Percentiles rank a stretch among this genome's conserved stretches.
Evolutionary conservation across 1,140 invertebrate genomes (phyloP).

Genomic region (Neelides sp.): DNA sequence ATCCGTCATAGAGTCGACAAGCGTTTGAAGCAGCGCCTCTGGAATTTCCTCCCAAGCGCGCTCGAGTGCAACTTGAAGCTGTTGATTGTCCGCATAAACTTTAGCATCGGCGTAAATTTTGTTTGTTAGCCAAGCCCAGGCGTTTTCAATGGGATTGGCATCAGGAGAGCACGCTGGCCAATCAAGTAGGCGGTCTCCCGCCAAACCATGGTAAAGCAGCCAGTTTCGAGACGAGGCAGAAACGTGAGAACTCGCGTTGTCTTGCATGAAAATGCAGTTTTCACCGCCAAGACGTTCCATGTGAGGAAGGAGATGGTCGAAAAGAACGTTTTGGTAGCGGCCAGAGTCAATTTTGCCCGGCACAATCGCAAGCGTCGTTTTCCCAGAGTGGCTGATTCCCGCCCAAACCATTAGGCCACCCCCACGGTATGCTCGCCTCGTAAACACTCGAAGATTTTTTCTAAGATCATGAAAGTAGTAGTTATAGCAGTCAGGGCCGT

Average conservation of each 20-base stretch:
- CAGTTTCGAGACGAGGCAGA: neutral
- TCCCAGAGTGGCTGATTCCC: slow-evolving; percentile 1
- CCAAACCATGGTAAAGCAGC: neutral
- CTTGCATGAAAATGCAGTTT: slow-evolving; percentile 4
- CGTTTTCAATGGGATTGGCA: slow-evolving; percentile 17
- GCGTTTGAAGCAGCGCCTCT: neutral
- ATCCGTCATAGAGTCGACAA: slow-evolving; percentile 12
- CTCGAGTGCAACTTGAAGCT: slow-evolving; percentile 4
- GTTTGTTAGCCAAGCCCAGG: slow-evolving; percentile 11
- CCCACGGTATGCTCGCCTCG: neutral
- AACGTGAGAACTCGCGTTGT: slow-evolving; percentile 3
- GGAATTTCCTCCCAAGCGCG: slow-evolving; percentile 8
- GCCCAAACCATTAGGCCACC: slow-evolving; percentile 7
- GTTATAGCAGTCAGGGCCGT: slow-evolving; percentile 1
- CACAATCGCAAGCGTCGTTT: neutral
- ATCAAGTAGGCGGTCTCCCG: neutral
- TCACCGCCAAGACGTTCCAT: neutral
- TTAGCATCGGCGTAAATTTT: slow-evolving; percentile 14
- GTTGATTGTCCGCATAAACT: neutral
- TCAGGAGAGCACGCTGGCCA: slow-evolving; percentile 13
- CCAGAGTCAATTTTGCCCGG: neutral
- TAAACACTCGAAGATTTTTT: neutral
- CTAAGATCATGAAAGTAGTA: slow-evolving; percentile 7
- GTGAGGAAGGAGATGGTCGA: neutral
- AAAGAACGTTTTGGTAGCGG: neutral